phyloP scores from a whole-genome alignment of 2,888 invertebrate genomes.

The Chrysolina americana region DNA sequence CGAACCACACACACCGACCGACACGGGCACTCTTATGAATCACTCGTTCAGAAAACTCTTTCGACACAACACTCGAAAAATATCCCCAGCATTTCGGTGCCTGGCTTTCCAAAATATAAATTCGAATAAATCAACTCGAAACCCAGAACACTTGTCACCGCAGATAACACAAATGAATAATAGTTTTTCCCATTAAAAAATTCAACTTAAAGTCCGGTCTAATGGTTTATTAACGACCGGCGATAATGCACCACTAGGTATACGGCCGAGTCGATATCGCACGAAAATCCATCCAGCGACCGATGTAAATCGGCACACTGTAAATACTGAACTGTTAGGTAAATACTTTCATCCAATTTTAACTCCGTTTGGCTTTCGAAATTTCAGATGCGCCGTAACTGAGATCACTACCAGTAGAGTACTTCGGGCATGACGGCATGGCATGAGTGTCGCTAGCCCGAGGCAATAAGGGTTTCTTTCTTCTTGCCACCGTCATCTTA shows the following conservation, averaged over 20 bases:
- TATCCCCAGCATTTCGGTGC: slow-evolving; percentile 41
- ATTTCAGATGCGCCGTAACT: slow-evolving; percentile 46
- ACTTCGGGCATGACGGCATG: background rate
- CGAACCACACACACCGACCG: slow-evolving; percentile 33
- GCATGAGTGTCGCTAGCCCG: background rate
- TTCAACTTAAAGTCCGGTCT: slow-evolving; percentile 33
- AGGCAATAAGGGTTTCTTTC: slow-evolving; percentile 1
- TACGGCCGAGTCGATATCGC: slow-evolving; percentile 20
- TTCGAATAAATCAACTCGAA: slow-evolving; percentile 40
- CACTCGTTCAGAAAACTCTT: slow-evolving; percentile 32
- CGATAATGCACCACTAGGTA: slow-evolving; percentile 32
- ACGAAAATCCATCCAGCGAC: slow-evolving; percentile 13
- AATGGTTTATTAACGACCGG: slow-evolving; percentile 42
- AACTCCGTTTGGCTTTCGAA: slow-evolving; percentile 49
- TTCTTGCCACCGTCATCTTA: slow-evolving; percentile 11
- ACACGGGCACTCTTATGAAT: slow-evolving; percentile 37
- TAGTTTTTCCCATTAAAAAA: slow-evolving; percentile 41
- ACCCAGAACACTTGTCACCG: slow-evolving; percentile 40
- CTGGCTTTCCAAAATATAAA: slow-evolving; percentile 32
- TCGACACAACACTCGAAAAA: slow-evolving; percentile 33
- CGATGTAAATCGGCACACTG: slow-evolving; percentile 34
- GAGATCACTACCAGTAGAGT: slow-evolving; percentile 21
- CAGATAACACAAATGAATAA: slow-evolving; percentile 35
- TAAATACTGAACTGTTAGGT: slow-evolving; percentile 48
- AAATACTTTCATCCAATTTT: slow-evolving; percentile 50